Evolutionary conservation across 1,140 invertebrate species (phyloP), one percentile per base, ranked within the genome.

Genomic region (Drosophila sp.): DNA sequence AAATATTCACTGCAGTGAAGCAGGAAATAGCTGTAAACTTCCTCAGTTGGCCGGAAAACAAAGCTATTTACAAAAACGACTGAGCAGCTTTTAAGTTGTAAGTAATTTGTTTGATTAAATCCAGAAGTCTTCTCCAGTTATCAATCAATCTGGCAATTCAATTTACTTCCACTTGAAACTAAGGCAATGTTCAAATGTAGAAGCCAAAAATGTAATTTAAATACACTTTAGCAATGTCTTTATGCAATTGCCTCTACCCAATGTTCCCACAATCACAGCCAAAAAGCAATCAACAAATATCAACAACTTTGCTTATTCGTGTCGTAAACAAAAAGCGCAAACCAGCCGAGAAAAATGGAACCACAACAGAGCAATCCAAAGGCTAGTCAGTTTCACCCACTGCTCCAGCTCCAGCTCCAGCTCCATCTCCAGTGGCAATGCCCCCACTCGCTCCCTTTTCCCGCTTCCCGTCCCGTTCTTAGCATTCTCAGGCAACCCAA

Each of bases 201-300:
- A 16, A 46, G 21, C 29, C 16, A 18, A 56, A 53, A 66, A 16
- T 43, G n/a, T 61, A 80, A 54, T 72, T 78, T 51, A 62, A 80
- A 76, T 73, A 48, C 45, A 53, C 40, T 65, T 56, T 62, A 50
- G 43, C 54, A 57, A 69, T 43, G 34, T 29, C 72, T 43, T 48
- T 21, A 45, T 25, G 2, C 29, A 6, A 7, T 43, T 43, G 40
- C 62, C 56, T 67, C 65, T 21, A 51, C 58, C 56, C 29, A 25
- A 14, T 27, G 40, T 41, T 41, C 29, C 69, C 69, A 67, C 75
- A 78, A 82, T 81, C 79, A 81, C 38, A 66, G 78, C 41, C 72
- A 53, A 63, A 80, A 83, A 72, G 81, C 81, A 84, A 84, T 84
- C 81, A 84, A 78, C 81, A 84, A 84, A 84, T 84, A 84, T 84